Percentiles rank a stretch among this genome's conserved stretches.
Evolutionary conservation across 2,888 invertebrate species (phyloP).

Genomic region (Temnothorax rugatulus): DNA sequence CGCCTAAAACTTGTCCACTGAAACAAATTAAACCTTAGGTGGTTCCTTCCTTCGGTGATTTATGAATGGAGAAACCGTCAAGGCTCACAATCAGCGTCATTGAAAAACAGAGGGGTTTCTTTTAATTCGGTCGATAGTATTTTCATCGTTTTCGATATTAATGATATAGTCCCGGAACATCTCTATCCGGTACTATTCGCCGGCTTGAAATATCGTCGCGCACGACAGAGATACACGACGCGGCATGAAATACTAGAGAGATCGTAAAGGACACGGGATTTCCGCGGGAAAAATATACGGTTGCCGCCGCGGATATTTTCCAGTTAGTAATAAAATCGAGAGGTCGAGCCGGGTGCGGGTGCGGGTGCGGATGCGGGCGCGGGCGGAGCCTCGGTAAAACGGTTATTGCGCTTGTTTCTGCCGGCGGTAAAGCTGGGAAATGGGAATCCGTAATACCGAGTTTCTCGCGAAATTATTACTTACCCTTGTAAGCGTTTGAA

Average conservation of each 20-base stretch:
- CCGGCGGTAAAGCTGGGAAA: constrained; percentile 28
- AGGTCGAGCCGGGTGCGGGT: constrained; percentile 14
- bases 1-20: neutral
- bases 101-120: neutral
- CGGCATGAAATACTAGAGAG: neutral
- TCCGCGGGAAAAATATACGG: constrained; percentile 28
- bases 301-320: constrained; percentile 27
- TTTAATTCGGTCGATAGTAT: neutral
- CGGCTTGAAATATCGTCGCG: neutral
- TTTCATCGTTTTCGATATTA: neutral
- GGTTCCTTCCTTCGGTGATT: neutral
- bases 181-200: no score
- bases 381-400: constrained; percentile 1
- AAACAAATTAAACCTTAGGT: neutral
- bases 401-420: constrained; percentile 51
- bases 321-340: constrained; percentile 49
- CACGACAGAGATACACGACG: neutral
- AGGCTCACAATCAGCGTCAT: neutral
- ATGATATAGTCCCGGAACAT: neutral
- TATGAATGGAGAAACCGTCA: neutral
- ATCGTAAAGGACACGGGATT: constrained; percentile 31
- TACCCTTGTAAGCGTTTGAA: constrained; percentile 43
- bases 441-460: constrained; percentile 37
- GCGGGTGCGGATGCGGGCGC: neutral
- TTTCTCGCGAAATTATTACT: constrained; percentile 46